A percentile compares a stretch with the other conserved stretches of the same genome.
Conservation (phyloP, 2,888 invertebrate genomes). For the Trimorus sp. region DNA sequence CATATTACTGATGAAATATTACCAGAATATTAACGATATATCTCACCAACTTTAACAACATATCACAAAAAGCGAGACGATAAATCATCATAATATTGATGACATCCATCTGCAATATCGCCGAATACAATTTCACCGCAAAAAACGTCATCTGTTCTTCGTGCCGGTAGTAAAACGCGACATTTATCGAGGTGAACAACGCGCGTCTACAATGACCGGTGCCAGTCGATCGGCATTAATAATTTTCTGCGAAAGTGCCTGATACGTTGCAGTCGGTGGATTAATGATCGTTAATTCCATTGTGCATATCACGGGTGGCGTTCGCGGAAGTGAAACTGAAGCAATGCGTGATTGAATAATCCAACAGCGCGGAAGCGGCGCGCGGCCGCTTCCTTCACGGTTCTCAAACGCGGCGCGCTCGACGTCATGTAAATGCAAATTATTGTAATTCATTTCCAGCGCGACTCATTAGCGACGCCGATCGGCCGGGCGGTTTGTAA, state of each 20-base stretch:
- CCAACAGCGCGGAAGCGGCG: conserved; percentile 40
- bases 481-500: neutral
- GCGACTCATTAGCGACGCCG: conserved; percentile 3
- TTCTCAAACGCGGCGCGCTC: conserved; percentile 38
- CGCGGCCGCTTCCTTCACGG: conserved; percentile 43
- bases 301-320: conserved; percentile 40
- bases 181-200: too few species aligned
- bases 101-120: too few species aligned
- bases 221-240: too few species aligned
- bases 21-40: too few species aligned
- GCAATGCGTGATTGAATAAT: conserved; percentile 62
- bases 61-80: too few species aligned
- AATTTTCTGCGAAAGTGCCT: conserved; percentile 42
- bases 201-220: too few species aligned
- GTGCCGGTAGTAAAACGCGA: too few species aligned
- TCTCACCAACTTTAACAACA: too few species aligned
- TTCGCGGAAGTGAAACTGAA: conserved; percentile 60
- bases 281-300: conserved; percentile 48
- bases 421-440: conserved; percentile 30
- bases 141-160: too few species aligned
- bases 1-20: too few species aligned
- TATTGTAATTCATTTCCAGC: conserved; percentile 26
- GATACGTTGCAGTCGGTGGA: conserved; percentile 30
- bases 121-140: too few species aligned
- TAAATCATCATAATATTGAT: too few species aligned